Base-by-base conservation (phyloP, 2,797 vertebrate genomes). In the Coilia nasus region DNA sequence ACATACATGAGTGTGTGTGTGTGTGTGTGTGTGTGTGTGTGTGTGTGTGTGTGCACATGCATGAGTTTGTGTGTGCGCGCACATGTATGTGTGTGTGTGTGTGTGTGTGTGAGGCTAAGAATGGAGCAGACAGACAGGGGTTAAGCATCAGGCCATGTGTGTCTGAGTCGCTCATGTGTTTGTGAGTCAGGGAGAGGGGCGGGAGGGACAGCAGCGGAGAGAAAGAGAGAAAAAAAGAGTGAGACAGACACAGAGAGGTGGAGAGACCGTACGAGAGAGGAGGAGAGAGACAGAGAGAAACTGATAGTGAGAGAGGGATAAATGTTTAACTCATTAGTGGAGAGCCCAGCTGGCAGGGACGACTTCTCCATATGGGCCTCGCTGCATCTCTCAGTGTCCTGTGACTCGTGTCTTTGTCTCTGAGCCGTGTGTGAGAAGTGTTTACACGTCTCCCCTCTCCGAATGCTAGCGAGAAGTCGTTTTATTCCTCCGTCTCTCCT, bases 321-420 rank as follows among this genome's bases (percentile, higher is more conserved):
- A 86, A 83, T 90, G 75, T 92, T 91, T 91, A 91, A 92, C 90
- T 92, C 90, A 88, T 93, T 91, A 84, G 14, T 0, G 84, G 84
- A 84, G 81, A 54, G 82, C 54, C 23, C 57, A 85, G 85, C 86
- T 86, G 83, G 19, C 15, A 41, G 81, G 15, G 14, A 60, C 28
- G 19, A 44, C 50, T 81, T 89, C 31, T 80, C 90, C 84, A 87
- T 90, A 90, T 85, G 88, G 90, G 78, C 50, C 85, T 85, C 88
- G 90, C 85, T 87, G 59, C 83, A 86, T 90, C 82, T 88, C 44
- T 67, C 56, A 1, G 17, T 44, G 81, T 9, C 23, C 67, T 67
- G 14, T 67, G 41, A 64, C 25, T 83, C 21, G 6, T 17, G 6
- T 31, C 35, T 44, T 44, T 78, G 71, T 78, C 71, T 44, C 17